These are phyloP conservation scores for Dynastes maya DNA, from an alignment of 2,888 invertebrate species.

Conservation along the genomic window DNA sequence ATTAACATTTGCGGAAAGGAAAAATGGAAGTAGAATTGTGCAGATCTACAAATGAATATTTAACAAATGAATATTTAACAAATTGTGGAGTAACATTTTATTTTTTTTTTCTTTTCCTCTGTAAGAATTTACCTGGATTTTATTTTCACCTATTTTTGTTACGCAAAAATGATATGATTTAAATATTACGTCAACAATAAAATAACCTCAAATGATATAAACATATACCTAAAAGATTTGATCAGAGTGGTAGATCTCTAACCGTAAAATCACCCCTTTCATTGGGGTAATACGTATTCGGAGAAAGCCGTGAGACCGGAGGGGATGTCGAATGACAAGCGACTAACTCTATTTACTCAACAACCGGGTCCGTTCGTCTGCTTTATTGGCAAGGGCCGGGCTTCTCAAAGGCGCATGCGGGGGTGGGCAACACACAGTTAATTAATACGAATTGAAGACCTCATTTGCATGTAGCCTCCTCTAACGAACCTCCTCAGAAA, in stretches of 20 bases:
- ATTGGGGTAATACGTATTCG: constrained; percentile 48
- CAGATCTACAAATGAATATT: too few species aligned
- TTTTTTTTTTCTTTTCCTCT: too few species aligned
- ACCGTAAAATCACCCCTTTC: constrained; percentile 57
- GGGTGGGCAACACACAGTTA: constrained; percentile 64
- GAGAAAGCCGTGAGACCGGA: constrained; percentile 53
- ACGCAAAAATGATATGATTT: not conserved
- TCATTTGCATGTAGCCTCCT: constrained; percentile 64
- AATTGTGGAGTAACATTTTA: too few species aligned
- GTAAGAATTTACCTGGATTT: too few species aligned
- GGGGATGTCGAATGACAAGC: constrained; percentile 64
- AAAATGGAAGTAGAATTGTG: too few species aligned
- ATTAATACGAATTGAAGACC: constrained; percentile 67
- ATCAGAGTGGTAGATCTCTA: constrained; percentile 52
- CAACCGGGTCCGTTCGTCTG: constrained; percentile 61
- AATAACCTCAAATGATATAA: too few species aligned
- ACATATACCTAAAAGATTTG: constrained; percentile 24
- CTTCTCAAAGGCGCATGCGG: constrained; percentile 63
- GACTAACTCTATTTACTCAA: constrained; percentile 67
- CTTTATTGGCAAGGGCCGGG: constrained; percentile 66
- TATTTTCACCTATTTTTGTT: not conserved
- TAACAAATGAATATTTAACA: too few species aligned
- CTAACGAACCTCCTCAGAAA: constrained; percentile 58
- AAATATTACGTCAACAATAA: too few species aligned
- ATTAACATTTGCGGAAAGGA: too few species aligned